phyloP scores from a whole-genome alignment of 1,140 invertebrate genomes.

The Drosophila oshimai region DNA sequence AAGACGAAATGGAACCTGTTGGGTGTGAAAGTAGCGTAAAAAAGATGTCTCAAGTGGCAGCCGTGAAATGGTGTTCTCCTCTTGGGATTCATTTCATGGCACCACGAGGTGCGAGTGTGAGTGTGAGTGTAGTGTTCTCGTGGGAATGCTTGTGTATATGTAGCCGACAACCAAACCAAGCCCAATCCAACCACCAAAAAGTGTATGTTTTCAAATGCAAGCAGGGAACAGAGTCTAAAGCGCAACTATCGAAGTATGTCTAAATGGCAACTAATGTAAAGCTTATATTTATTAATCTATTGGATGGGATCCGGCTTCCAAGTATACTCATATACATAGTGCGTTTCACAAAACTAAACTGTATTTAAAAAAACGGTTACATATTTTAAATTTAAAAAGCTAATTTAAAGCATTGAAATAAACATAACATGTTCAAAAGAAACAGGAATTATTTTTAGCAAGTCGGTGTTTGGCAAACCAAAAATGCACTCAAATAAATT shows the following conservation, averaged over 20 bases:
- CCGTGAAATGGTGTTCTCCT: background rate
- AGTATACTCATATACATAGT: background rate
- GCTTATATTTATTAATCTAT: constrained; percentile 12
- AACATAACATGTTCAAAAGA: too few species aligned
- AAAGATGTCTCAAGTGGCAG: constrained; percentile 17
- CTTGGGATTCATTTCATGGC: constrained; percentile 4
- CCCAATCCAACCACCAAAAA: constrained; percentile 57
- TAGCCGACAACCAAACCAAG: constrained; percentile 57
- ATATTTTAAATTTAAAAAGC: too few species aligned
- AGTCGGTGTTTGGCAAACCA: too few species aligned
- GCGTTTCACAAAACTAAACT: background rate
- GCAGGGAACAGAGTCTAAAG: constrained; percentile 53
- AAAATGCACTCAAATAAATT: too few species aligned
- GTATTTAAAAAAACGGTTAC: too few species aligned
- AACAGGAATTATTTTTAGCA: too few species aligned
- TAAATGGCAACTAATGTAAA: constrained; percentile 35
- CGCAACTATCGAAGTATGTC: constrained; percentile 31
- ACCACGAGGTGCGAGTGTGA: background rate
- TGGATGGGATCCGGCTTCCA: background rate
- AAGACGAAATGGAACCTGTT: constrained; percentile 90
- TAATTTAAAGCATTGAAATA: too few species aligned
- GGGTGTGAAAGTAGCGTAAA: constrained; percentile 39
- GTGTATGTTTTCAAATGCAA: constrained; percentile 52
- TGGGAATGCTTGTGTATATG: constrained; percentile 21
- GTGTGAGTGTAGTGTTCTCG: constrained; percentile 31